Evolutionary conservation across 2,888 invertebrate species (phyloP), one percentile per base, ranked within the genome.

Genomic region (Cantharis nigra): DNA sequence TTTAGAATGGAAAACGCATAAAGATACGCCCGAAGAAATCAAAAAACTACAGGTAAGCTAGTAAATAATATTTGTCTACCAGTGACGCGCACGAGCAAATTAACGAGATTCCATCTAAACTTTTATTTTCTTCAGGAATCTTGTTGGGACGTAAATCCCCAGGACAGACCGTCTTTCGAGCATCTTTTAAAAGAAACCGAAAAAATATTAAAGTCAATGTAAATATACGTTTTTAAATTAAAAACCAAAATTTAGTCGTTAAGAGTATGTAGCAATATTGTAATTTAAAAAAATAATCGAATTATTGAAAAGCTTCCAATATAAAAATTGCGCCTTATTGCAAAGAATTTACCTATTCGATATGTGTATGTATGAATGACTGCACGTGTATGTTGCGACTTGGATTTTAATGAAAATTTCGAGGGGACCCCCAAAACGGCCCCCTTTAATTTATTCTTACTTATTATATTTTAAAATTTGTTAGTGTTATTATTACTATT

Each of bases 1-100:
- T 0, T 88, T 95, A 63, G 91, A 92, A 79, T 95, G 95, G 95
- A 91, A 90, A 80, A 88, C 92, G 11, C 94, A 94, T 78, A 91
- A 90, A 74, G 92, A 93, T 83, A 90, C 91, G 1, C 93, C 94
- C 0, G 91, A 90, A 2, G 88, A 90, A 20, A 87, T 96, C 3
- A 92, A 91, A 78, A 90, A 91, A 78, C 86, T 93, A 76, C 87
- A 91, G 89, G 91, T 91, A 84, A 86, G 85, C 18, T 3, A 7
- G n/a, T 49, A n/a, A n/a, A n/a, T 20, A 16, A 16, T 16, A 16
- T 16, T 16, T 16, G 16, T 16, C 16, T 16, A 16, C 16, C 16
- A 16, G 16, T 16, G 16, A 16, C 16, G 16, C 16, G 0, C 16
- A 16, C 1, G 16, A 16, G 1, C 1, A 16, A 16, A 16, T 16